Percentiles rank a stretch among this genome's conserved stretches.
Conservation (phyloP, 35 echinoderm and acorn worm species). For the Stichopus chloronotus region DNA sequence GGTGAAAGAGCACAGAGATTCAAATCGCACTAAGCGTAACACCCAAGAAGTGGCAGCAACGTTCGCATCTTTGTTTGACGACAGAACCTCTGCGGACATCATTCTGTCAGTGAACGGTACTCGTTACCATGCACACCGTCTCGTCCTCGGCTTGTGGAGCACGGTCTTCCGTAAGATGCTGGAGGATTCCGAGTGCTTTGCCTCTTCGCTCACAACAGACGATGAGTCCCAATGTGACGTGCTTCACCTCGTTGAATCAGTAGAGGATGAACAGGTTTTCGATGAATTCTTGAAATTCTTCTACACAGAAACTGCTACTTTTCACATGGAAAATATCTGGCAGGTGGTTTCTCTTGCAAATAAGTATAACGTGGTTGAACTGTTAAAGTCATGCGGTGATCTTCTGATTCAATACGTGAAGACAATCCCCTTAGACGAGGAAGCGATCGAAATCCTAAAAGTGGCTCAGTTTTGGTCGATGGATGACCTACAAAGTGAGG, state of each 20-base stretch:
- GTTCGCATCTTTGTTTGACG: neutral
- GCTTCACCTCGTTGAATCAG: neutral
- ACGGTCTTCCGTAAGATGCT: slow-evolving; percentile 2
- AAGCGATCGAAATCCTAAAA: neutral
- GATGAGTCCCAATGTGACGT: neutral
- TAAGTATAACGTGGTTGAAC: neutral
- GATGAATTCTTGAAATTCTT: slow-evolving; percentile 9
- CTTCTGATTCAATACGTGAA: neutral
- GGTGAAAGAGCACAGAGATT: too few species aligned
- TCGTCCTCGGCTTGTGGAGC: slow-evolving; percentile 24
- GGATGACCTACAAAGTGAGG: neutral
- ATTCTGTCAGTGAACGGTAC: slow-evolving; percentile 2
- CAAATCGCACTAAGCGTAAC: neutral
- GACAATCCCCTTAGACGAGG: neutral
- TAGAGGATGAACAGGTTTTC: slow-evolving; percentile 14
- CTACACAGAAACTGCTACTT: slow-evolving; percentile 23
- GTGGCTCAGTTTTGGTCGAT: neutral
- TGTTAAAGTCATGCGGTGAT: slow-evolving; percentile 1
- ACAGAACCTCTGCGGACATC: slow-evolving; percentile 10
- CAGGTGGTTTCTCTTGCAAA: slow-evolving; percentile 36
- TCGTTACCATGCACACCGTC: neutral
- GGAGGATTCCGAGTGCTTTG: neutral
- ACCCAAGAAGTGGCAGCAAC: neutral
- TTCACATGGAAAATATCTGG: slow-evolving; percentile 8
- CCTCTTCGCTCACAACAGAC: neutral